Percentiles rank a stretch among this genome's conserved stretches.
Evolutionary conservation across 2,797 vertebrate species (phyloP).

Genomic region (Alcedo atthis): DNA sequence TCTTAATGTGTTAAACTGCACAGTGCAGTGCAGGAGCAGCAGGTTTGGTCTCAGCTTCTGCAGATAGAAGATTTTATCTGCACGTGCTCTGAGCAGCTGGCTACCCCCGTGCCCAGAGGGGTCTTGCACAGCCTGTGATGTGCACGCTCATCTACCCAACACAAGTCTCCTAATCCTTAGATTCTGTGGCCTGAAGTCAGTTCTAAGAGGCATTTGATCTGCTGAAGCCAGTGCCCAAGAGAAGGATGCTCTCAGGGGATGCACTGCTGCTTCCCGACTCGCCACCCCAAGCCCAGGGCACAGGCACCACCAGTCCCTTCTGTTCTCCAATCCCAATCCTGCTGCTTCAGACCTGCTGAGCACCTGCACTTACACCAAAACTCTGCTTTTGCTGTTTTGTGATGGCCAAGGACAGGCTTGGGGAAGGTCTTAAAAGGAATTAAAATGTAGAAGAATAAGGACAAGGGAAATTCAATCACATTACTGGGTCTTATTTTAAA

Average conservation of each 20-base stretch:
- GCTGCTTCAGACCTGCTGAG: not conserved
- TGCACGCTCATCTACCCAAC: accelerated
- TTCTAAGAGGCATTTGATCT: not conserved
- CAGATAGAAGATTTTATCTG: not conserved
- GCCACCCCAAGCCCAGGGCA: accelerated
- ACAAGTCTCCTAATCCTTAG: not conserved
- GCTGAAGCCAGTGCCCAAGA: not conserved
- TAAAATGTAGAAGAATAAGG: not conserved
- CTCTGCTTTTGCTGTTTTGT: not conserved
- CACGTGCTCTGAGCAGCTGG: not conserved
- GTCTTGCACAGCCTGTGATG: not conserved
- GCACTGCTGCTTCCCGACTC: no score
- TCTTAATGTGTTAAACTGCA: not conserved
- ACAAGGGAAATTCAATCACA: not conserved
- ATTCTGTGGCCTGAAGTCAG: not conserved
- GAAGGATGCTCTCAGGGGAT: not conserved
- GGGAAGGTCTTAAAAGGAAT: not conserved
- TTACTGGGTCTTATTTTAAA: not conserved
- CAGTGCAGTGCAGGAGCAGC: not conserved
- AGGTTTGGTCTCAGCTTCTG: not conserved
- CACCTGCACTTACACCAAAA: not conserved
- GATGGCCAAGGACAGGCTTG: accelerated
- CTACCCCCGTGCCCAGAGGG: not conserved
- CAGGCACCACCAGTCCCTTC: not conserved
- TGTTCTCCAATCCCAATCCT: not conserved